phyloP scores from a whole-genome alignment of 2,797 vertebrate species.

The Salmo trutta region DNA sequence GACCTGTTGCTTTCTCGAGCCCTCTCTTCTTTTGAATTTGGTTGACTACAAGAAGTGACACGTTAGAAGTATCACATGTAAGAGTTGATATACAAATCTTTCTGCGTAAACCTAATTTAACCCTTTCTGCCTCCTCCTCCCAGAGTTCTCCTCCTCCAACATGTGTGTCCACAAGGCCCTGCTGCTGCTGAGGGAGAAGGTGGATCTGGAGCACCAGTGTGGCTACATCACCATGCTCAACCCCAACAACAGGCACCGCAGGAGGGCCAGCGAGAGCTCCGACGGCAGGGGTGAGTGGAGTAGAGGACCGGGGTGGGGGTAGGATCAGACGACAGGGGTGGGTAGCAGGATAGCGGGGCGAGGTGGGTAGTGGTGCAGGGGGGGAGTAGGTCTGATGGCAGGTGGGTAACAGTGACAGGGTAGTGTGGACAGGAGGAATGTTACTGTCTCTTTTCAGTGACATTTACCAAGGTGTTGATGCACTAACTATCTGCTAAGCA shows the following conservation, averaged over 20 bases:
- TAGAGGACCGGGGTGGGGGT: constrained; percentile 96
- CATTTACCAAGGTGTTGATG: too few species aligned
- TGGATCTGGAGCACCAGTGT: constrained; percentile 94
- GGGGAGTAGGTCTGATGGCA: too few species aligned
- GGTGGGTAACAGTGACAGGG: too few species aligned
- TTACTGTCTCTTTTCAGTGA: too few species aligned
- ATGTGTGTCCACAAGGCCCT: constrained; percentile 93
- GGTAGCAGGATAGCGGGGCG: constrained; percentile 16
- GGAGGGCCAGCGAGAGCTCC: constrained; percentile 84
- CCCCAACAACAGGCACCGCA: constrained; percentile 81
- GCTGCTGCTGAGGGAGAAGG: constrained; percentile 79
- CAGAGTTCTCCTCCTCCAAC: constrained; percentile 92
- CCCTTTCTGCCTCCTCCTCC: constrained; percentile 2
- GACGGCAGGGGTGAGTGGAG: constrained; percentile 84
- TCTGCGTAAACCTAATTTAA: background rate
- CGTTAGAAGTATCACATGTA: too few species aligned
- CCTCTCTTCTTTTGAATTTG: constrained; percentile 45
- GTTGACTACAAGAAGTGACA: background rate
- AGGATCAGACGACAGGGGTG: constrained; percentile 86
- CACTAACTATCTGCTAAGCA: too few species aligned
- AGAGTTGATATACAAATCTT: too few species aligned
- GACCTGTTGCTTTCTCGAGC: background rate
- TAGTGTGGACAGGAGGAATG: too few species aligned
- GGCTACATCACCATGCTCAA: constrained; percentile 97
- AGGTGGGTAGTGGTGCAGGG: too few species aligned